Conservation (phyloP, 2,888 invertebrate genomes). For the Myopa testacea region DNA sequence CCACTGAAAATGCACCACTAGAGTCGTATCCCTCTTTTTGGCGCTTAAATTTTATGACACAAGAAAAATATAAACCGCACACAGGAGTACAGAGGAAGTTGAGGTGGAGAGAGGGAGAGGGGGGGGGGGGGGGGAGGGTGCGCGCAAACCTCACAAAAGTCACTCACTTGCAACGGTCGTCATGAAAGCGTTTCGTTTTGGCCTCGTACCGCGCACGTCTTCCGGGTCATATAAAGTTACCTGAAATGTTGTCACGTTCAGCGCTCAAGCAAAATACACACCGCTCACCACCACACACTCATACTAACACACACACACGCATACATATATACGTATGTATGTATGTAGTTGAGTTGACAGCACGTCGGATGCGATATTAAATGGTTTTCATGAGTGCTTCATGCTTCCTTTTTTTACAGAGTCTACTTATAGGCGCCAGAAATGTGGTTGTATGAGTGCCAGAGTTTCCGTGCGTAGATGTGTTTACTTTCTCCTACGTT, state of each 20-base stretch:
- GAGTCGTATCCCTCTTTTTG: background rate
- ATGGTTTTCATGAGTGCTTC: constrained; percentile 2
- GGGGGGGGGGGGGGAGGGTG: background rate
- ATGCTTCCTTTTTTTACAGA: background rate
- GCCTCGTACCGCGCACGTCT: constrained; percentile 8
- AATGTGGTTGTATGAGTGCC: background rate
- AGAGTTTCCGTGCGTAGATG: background rate
- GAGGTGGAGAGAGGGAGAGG: background rate
- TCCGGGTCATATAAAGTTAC: constrained; percentile 22
- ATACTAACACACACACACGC: background rate
- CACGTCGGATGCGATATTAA: constrained; percentile 13
- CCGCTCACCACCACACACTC: background rate
- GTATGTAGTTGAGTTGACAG: constrained; percentile 3
- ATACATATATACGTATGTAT: background rate
- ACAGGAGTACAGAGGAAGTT: background rate
- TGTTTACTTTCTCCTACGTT: constrained; percentile 1
- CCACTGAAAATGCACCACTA: background rate
- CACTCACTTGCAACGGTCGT: constrained; percentile 30
- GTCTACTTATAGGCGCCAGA: constrained; percentile 25
- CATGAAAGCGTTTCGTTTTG: constrained; percentile 21
- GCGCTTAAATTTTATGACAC: constrained; percentile 26
- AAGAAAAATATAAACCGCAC: constrained; percentile 8
- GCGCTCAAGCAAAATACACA: background rate
- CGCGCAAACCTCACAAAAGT: constrained; percentile 21
- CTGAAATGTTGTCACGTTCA: constrained; percentile 18